These are phyloP conservation scores for Piscicola geometra DNA, from an alignment of 2,888 invertebrate species.

Conservation along the genomic window DNA sequence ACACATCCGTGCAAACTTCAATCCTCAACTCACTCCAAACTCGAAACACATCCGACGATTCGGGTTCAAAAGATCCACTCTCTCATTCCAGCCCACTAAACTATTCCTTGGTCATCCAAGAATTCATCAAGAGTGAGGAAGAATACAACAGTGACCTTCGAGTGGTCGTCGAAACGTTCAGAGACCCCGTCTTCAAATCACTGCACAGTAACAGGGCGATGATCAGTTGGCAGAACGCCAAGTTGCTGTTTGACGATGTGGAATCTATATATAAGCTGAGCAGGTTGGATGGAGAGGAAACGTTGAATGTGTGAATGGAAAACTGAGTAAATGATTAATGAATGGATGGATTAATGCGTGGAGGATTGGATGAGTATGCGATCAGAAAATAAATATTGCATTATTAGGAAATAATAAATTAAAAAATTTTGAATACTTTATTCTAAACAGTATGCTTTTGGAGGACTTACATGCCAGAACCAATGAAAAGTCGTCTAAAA, in stretches of 20 bases:
- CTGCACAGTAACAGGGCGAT: conserved; percentile 20
- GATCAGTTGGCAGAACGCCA: conserved; percentile 30
- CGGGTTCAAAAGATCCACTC: no score
- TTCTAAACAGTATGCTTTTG: conserved; percentile 10
- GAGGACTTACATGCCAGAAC: conserved; percentile 11
- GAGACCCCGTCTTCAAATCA: conserved; percentile 5
- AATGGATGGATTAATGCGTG: no score
- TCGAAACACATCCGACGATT: no score
- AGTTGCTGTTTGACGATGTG: conserved; percentile 30
- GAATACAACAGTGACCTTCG: not conserved
- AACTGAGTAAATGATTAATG: no score
- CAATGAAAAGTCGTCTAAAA: not conserved
- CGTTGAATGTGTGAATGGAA: no score
- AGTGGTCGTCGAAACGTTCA: not conserved
- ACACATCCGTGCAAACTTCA: no score
- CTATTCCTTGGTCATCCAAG: not conserved
- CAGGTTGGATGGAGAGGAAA: no score
- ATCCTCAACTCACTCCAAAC: no score
- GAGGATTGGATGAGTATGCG: not conserved
- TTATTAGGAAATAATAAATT: no score
- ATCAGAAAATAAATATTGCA: no score
- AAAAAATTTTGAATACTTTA: not conserved
- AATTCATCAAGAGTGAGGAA: conserved; percentile 16
- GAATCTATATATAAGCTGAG: conserved; percentile 5
- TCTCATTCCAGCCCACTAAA: no score